These are phyloP conservation scores for Heliconius sara DNA, from an alignment of 2,888 invertebrate species.

Conservation along the genomic window DNA sequence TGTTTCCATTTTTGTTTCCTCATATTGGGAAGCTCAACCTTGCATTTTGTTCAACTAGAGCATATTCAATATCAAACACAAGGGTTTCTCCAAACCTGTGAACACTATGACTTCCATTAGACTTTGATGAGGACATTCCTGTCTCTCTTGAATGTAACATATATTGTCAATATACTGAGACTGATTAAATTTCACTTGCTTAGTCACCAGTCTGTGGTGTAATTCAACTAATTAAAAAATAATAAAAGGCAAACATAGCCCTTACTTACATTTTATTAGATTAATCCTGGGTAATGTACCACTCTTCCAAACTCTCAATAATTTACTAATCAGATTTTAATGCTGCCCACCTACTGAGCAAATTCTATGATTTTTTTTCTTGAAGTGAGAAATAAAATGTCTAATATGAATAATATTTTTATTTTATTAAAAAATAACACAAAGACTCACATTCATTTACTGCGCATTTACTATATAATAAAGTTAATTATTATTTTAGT, in stretches of 20 bases:
- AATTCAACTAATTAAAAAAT: too few species aligned
- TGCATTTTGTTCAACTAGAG: neutral
- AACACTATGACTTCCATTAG: neutral
- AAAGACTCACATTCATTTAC: neutral
- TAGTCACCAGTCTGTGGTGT: too few species aligned
- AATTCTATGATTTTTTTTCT: neutral
- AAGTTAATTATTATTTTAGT: neutral
- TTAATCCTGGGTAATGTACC: too few species aligned
- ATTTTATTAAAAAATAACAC: conserved; percentile 5
- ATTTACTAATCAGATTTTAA: too few species aligned
- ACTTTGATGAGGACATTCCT: neutral
- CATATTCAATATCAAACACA: neutral
- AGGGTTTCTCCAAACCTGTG: neutral
- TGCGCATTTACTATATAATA: conserved; percentile 10
- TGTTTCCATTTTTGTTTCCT: neutral
- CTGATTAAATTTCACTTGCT: neutral
- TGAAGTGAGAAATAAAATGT: neutral
- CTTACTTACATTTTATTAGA: too few species aligned
- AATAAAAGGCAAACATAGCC: too few species aligned
- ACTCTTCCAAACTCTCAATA: too few species aligned
- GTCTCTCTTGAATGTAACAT: neutral
- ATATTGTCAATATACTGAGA: neutral
- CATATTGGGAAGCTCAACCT: neutral
- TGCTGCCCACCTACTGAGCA: too few species aligned
- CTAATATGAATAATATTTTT: neutral